phyloP scores from a whole-genome alignment of 2,113 vertebrate species.

The Montifringilla adamsi region DNA sequence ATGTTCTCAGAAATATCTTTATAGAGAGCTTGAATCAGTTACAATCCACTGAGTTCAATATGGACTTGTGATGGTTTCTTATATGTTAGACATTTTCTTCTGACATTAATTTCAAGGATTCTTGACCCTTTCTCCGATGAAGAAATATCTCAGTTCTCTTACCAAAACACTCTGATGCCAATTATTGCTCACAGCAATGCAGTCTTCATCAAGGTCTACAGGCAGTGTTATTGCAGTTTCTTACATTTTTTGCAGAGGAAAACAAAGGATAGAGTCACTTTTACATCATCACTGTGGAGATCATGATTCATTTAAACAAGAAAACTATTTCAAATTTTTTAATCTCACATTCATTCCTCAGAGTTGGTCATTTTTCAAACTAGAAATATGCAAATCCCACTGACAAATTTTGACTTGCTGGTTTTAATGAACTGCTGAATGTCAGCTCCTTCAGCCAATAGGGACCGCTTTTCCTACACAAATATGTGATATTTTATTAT shows the following conservation, averaged over 20 bases:
- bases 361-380: not conserved
- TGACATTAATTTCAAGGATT: not conserved
- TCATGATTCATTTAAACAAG: not conserved
- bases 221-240: not conserved
- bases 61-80: not conserved
- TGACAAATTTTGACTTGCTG: not conserved
- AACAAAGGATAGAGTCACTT: not conserved
- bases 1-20: not conserved
- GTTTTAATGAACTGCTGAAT: not conserved
- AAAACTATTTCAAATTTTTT: not conserved
- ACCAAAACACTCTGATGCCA: not conserved
- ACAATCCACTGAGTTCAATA: not conserved
- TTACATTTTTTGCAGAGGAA: not conserved
- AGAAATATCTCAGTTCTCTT: not conserved
- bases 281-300: not conserved
- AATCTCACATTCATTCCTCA: not conserved
- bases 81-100: not conserved
- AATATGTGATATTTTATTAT: slow-evolving; percentile 27
- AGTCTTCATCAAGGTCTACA: not conserved
- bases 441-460: slow-evolving; percentile 25
- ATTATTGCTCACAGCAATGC: not conserved
- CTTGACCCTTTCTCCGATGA: not conserved
- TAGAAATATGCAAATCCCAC: not conserved
- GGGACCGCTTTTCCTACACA: slow-evolving; percentile 45
- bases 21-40: not conserved